phyloP scores from a whole-genome alignment of 2,888 invertebrate species.

The Arge pagana region DNA sequence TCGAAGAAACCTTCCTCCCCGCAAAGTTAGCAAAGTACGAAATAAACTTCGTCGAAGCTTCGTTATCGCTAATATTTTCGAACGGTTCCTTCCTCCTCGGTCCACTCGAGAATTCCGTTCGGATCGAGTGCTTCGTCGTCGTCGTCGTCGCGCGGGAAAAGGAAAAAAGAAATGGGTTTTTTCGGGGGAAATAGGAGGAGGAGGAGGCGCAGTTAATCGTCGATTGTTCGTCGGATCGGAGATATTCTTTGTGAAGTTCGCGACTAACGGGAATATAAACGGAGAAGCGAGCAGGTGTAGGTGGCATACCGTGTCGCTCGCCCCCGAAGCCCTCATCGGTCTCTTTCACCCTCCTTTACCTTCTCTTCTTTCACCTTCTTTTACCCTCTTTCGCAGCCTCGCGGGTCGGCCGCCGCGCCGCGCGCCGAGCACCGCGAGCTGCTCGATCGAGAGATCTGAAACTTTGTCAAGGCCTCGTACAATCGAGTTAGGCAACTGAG shows the following conservation, averaged over 20 bases:
- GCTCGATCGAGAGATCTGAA: constrained; percentile 16
- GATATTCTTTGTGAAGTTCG: constrained; percentile 6
- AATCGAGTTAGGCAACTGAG: constrained; percentile 18
- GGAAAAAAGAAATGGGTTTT: background rate
- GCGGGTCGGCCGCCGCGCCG: constrained; percentile 4
- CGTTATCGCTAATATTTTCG: too few relatives aligned
- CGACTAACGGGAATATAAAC: background rate
- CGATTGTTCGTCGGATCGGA: constrained; percentile 4
- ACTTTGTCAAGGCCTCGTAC: constrained; percentile 18
- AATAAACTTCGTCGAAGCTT: too few relatives aligned
- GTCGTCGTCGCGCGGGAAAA: background rate
- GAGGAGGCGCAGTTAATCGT: constrained; percentile 2
- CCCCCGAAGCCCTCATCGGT: too few relatives aligned
- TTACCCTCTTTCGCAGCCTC: background rate
- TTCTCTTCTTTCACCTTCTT: background rate
- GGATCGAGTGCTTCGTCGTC: too few relatives aligned
- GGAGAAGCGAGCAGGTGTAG: constrained; percentile 16
- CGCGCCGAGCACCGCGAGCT: constrained; percentile 12
- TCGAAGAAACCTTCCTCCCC: too few relatives aligned
- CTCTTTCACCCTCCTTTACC: too few relatives aligned
- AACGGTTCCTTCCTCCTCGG: too few relatives aligned
- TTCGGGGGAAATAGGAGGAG: background rate
- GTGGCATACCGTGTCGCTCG: too few relatives aligned
- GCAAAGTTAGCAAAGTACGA: too few relatives aligned
- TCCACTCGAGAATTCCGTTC: too few relatives aligned